Evolutionary conservation across 2,888 invertebrate species (phyloP).

Genomic region (Hypomecis atomaria): DNA sequence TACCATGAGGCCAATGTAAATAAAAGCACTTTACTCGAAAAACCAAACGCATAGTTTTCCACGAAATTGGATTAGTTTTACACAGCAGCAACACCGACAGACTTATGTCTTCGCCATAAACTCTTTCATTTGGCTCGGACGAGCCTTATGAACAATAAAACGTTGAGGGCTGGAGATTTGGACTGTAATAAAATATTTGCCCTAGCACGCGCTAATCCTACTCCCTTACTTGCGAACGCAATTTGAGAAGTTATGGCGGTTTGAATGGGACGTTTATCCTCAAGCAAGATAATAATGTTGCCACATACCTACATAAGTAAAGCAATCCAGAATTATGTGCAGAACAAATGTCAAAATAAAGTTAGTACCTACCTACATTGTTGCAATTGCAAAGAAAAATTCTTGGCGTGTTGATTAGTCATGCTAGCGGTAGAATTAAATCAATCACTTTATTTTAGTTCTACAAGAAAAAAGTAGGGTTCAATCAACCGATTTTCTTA

Average conservation of each 20-base stretch:
- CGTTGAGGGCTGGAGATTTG: conserved; percentile 84
- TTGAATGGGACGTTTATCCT: conserved; percentile 53
- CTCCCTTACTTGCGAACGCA: conserved; percentile 82
- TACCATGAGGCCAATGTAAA: neutral
- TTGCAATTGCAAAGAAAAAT: conserved; percentile 41
- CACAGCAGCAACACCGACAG: conserved; percentile 73
- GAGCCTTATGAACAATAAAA: conserved; percentile 85
- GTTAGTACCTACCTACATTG: conserved; percentile 29
- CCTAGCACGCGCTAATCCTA: conserved; percentile 82
- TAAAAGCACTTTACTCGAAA: conserved; percentile 10
- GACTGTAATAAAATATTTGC: conserved; percentile 85
- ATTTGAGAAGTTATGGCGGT: conserved; percentile 81
- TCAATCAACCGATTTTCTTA: no score
- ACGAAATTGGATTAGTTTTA: conserved; percentile 55
- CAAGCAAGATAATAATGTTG: conserved; percentile 51
- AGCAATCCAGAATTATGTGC: conserved; percentile 35
- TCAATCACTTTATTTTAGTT: no score
- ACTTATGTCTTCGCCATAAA: conserved; percentile 82
- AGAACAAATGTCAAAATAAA: conserved; percentile 33
- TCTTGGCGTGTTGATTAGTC: conserved; percentile 24
- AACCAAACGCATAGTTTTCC: conserved; percentile 35
- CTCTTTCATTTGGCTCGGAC: conserved; percentile 85
- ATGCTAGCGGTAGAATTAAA: conserved; percentile 10
- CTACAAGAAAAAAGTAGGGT: no score
- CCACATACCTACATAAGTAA: conserved; percentile 30